These are phyloP conservation scores for Columba janthina DNA, from an alignment of 2,113 vertebrate species.

Conservation along the genomic window DNA sequence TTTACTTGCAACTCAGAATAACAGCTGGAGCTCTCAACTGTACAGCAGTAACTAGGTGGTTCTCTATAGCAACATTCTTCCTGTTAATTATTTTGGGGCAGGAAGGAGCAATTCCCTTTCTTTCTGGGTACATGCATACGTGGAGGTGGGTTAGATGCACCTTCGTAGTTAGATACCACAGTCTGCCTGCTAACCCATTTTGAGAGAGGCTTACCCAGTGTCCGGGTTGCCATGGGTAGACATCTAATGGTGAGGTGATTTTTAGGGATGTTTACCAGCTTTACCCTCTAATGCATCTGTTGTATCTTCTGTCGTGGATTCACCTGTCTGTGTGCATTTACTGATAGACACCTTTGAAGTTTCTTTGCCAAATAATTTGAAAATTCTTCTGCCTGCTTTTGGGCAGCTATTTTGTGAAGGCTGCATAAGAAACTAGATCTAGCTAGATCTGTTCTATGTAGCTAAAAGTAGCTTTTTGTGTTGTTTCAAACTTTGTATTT, in stretches of 20 bases:
- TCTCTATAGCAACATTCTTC: not conserved
- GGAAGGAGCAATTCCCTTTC: not conserved
- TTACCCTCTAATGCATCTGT: not conserved
- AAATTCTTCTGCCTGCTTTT: not conserved
- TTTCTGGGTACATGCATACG: not conserved
- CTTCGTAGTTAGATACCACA: not conserved
- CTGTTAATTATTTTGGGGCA: not conserved
- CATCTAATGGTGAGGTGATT: not conserved
- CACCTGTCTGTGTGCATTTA: not conserved
- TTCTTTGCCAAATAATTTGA: not conserved
- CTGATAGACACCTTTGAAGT: not conserved
- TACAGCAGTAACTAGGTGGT: not conserved
- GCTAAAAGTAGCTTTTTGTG: not conserved
- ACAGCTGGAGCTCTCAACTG: not conserved
- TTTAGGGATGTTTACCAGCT: not conserved
- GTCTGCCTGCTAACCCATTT: not conserved
- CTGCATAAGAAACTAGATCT: not conserved
- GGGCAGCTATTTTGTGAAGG: not conserved
- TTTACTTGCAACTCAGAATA: not conserved
- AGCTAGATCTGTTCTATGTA: not conserved
- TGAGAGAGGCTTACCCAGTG: not conserved
- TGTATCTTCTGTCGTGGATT: not conserved
- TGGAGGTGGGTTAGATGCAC: not conserved
- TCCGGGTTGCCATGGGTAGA: not conserved
- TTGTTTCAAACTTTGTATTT: not conserved